Base-by-base conservation (phyloP, 2,797 vertebrate genomes). In the Eulemur mongoz region DNA sequence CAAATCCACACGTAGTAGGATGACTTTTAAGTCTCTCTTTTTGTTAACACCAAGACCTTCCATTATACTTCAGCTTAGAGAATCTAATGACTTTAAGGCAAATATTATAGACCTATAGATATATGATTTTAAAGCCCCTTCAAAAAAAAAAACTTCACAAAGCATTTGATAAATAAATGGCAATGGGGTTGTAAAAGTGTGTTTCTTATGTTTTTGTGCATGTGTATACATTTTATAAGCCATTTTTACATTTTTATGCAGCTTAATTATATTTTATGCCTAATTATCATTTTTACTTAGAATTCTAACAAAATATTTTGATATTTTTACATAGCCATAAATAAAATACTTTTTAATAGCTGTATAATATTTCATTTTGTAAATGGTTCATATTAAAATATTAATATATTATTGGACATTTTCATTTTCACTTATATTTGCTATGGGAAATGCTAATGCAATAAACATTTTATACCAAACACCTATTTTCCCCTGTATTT, bases 371-470 rank as follows among this genome's bases (percentile, higher is more conserved):
- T 89, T 81, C 23, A 76, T 69, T 70, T 80, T 80, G 2, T 59
- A 92, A 94, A 43, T 52, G 18, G 22, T 89, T 91, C 63, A 61
- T 87, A 61, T 63, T 70, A 94, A 88, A 94, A 72, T 38, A 89
- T 32, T 38, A 50, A 27, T 70, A 32, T 65, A 25, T 54, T 63
- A 40, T 57, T 69, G 43, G 8, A 59, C 20, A 65, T 30, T 30
- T 92, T 18, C 35, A 59, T 61, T 35, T 61, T 61, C 67, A 82
- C 7, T 92, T 85, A 81, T 15, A 82, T 57, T 90, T 93, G 43
- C 10, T 90, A 25, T 72, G 88, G 10, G 0, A 92, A 94, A 76
- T 30, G 54, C 14, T 92, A 69, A 10, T 43, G 3, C 23, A 86
- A 63, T 81, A 90, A 85, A 61, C 13, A 67, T n/a, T 92, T 88